Base-by-base conservation (phyloP, 2,113 vertebrate genomes). In the Rhinichthys klamathensis region DNA sequence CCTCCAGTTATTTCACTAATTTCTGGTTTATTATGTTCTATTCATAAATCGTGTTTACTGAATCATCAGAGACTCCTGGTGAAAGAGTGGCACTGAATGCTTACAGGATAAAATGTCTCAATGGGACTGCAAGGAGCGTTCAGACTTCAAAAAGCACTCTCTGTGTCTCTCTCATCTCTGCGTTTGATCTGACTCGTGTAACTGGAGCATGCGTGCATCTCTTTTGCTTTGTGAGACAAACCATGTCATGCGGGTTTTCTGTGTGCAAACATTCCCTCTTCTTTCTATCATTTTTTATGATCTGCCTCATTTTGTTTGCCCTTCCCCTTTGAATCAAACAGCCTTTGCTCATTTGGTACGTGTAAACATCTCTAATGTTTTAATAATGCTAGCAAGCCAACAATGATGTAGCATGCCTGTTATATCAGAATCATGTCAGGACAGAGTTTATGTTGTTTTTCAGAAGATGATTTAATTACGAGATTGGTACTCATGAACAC, bases 181-280 rank as follows among this genome's bases (percentile, higher is more conserved):
- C 3, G 27, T 81, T 67, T 67, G 18, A 81, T 67, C 79, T 15
- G 61, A 25, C 79, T 69, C 27, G 2, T 81, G 79, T 81, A 67
- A 81, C 51, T 81, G 27, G 41, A 69, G 27, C 61, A 81, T 67
- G 27, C 44, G 16, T 67, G 61, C 25, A 21, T 51, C n/a, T 65
- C 27, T 56, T 21, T n/a, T 51, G 61, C 61, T 46, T 51, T 81
- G 76, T 61, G 56, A 79, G 76, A 35, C 51, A 32, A 56, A 23
- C 58, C 35, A 41, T 27, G 58, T 30, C 23, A 46, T 80, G 30
- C 30, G 38, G 60, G 58, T 23, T 63, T 41, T 44, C 38, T 46
- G 58, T 65, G 38, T 46, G 38, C 38, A 60, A 79, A 80, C 38
- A 46, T 65, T 81, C 41, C 69, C 15, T 78, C 49, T 56, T 27